A percentile compares a stretch with the other conserved stretches of the same genome.
Conservation (phyloP, 2,113 vertebrate species). For the Podiceps cristatus region DNA sequence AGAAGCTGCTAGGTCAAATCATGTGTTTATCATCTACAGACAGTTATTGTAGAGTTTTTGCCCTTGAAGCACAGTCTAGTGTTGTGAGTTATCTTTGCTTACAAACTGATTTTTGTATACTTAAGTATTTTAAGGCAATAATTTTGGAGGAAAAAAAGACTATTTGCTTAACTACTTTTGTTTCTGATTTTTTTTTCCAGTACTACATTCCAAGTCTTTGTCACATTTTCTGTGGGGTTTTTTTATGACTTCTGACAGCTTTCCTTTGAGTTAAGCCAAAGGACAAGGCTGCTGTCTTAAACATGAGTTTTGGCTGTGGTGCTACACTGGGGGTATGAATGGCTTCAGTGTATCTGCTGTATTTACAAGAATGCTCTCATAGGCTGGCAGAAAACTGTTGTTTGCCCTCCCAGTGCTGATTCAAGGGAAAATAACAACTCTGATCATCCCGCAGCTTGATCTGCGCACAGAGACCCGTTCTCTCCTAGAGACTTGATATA, state of each 20-base stretch:
- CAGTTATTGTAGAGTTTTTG: background rate
- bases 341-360: constrained; percentile 45
- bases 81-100: background rate
- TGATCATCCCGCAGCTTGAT: background rate
- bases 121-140: background rate
- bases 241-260: background rate
- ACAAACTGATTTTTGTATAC: background rate
- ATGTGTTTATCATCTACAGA: background rate
- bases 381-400: constrained; percentile 33
- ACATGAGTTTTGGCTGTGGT: constrained; percentile 25
- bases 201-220: background rate
- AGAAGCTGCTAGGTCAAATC: background rate
- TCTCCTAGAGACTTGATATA: background rate
- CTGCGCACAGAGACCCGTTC: accelerated
- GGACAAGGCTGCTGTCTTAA: constrained; percentile 33
- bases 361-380: constrained; percentile 27
- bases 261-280: constrained; percentile 3
- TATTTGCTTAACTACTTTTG: background rate
- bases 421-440: background rate
- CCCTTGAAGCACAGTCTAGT: background rate
- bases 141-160: accelerated
- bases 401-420: constrained; percentile 31
- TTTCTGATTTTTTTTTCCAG: background rate
- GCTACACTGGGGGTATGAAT: constrained; percentile 15
- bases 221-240: background rate